A percentile compares a stretch with the other conserved stretches of the same genome.
Evolutionary conservation across 2,797 vertebrate genomes (phyloP).

Genomic region (Miichthys miiuy): DNA sequence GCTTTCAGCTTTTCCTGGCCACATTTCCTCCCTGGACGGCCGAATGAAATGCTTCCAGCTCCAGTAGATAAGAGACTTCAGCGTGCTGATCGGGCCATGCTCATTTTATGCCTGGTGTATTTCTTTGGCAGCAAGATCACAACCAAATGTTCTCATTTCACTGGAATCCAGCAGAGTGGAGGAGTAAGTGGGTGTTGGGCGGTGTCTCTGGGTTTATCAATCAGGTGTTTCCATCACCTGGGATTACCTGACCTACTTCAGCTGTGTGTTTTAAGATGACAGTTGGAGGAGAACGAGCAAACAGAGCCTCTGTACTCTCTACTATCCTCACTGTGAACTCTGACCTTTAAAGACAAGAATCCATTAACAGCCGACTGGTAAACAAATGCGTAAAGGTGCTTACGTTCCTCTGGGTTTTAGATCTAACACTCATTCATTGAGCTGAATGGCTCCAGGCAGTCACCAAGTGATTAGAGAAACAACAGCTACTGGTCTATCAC

Average conservation of each 20-base stretch:
- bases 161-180: neutral
- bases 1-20: conserved; percentile 25
- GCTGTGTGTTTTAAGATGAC: neutral
- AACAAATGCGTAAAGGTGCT: conserved; percentile 34
- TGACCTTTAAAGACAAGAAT: conserved; percentile 37
- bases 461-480: too few species aligned
- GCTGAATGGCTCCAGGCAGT: neutral
- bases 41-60: neutral
- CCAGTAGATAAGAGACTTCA: conserved; percentile 10
- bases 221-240: conserved; percentile 18
- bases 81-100: neutral
- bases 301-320: conserved; percentile 20
- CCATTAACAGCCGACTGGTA: conserved; percentile 32
- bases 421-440: neutral
- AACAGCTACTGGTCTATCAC: too few species aligned
- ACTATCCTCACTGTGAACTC: conserved; percentile 7
- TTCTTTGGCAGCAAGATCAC: conserved; percentile 12
- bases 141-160: conserved; percentile 27
- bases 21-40: neutral
- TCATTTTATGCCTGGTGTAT: neutral
- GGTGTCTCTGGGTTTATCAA: neutral
- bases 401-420: conserved; percentile 2
- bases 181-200: neutral
- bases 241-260: conserved; percentile 32
- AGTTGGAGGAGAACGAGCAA: neutral